Evolutionary conservation across 2,888 invertebrate species (phyloP), one percentile per base, ranked within the genome.

Genomic region (Bellardia pandia): DNA sequence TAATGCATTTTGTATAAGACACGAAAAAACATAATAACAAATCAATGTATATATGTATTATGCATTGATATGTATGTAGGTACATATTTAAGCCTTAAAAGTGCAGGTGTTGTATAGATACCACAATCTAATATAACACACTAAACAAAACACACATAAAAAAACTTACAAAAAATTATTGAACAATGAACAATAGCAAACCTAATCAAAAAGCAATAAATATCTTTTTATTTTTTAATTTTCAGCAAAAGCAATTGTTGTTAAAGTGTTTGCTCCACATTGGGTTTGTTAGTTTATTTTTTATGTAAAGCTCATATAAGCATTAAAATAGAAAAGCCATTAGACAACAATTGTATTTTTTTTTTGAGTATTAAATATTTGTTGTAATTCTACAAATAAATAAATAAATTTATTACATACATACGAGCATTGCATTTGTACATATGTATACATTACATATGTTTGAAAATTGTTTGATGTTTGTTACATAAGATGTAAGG

Each of bases 151-250:
- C 45, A 45, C 42, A 45, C 42, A 40, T 56, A 75, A 53, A 75
- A 75, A 48, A 56, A 40, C 16, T 11, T 30, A 30, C 8, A 53
- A 79, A 62, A 14, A 76, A 53, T 71, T 69, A 86, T 81, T 81
- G 72, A 66, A 81, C 66, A 77, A 56, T 56, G 42, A 84, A 74
- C 82, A 82, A 78, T 82, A 76, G 71, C 51, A 69, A 56, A 66
- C 42, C 71, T 53, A 84, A 86, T 86, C 86, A 83, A 86, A 83
- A 69, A 82, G 74, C 86, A 82, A 86, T 82, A 86, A 86, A 86
- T 78, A 68, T 71, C 13, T 51, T 62, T 69, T 40, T 40, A 48
- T 16, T 53, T 42, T 82, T 60, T 66, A 9, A 37, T 68, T 64
- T 62, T 40, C 23, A 64, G 37, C 71, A 40, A 48, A 71, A 56